phyloP scores from a whole-genome alignment of 2,113 vertebrate genomes.

The Anarhynchus alexandrinus region DNA sequence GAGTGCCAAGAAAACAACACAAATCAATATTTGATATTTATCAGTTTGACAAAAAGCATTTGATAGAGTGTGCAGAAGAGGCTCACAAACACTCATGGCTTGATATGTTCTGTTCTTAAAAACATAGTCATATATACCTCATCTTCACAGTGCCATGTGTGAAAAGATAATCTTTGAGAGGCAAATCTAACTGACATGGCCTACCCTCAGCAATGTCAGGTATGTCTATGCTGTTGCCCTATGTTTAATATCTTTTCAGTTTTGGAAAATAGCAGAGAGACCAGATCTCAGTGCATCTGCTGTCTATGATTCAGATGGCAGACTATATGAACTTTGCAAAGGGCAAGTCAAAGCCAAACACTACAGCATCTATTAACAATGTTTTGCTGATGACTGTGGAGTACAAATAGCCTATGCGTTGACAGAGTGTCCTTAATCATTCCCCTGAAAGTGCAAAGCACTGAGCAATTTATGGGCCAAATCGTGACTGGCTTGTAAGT shows the following conservation, averaged over 20 bases:
- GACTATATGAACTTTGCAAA: constrained; percentile 33
- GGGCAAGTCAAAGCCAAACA: constrained; percentile 50
- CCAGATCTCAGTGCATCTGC: not conserved
- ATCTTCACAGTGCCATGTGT: not conserved
- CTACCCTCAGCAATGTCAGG: not conserved
- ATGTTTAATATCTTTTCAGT: not conserved
- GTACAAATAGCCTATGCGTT: constrained; percentile 31
- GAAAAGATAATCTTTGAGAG: not conserved
- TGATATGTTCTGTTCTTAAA: not conserved
- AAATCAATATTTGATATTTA: constrained; percentile 57
- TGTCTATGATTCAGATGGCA: constrained; percentile 44
- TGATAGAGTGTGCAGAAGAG: not conserved
- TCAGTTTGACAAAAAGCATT: constrained; percentile 55
- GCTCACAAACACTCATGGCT: not conserved
- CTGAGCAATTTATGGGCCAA: constrained; percentile 21
- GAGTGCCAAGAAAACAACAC: constrained; percentile 38
- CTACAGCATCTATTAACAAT: constrained; percentile 36
- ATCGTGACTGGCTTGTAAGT: constrained; percentile 20
- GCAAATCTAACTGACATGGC: not conserved
- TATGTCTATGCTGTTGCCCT: not conserved
- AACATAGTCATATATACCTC: not conserved
- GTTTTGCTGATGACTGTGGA: constrained; percentile 28
- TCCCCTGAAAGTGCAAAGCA: constrained; percentile 3
- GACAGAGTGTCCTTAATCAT: constrained; percentile 29
- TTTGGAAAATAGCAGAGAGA: not conserved